phyloP scores from a whole-genome alignment of 2,888 invertebrate species.

The Hedya salicella region DNA sequence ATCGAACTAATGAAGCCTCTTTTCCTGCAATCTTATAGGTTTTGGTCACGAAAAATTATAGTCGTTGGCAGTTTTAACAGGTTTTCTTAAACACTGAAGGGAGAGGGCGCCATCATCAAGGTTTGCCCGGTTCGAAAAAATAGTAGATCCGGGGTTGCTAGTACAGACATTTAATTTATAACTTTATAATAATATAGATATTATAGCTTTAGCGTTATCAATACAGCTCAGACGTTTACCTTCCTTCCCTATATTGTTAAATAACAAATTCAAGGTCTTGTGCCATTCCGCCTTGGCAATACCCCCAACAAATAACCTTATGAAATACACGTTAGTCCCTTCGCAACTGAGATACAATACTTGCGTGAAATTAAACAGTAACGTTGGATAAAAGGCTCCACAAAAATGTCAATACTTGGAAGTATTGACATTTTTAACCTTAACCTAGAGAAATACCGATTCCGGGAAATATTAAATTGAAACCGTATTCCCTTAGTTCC shows the following conservation, averaged over 20 bases:
- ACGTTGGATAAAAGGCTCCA: constrained; percentile 10
- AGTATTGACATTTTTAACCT: too few relatives aligned
- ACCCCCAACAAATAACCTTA: constrained; percentile 34
- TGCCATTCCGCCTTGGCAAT: constrained; percentile 20
- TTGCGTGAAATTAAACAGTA: constrained; percentile 11
- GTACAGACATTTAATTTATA: too few relatives aligned
- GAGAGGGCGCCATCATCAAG: too few relatives aligned
- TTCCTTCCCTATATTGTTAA: constrained; percentile 27
- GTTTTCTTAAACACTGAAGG: too few relatives aligned
- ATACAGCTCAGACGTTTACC: constrained; percentile 15
- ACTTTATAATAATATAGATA: constrained; percentile 29
- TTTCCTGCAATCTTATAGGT: too few relatives aligned
- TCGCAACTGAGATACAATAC: neutral
- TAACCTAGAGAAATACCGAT: constrained; percentile 16
- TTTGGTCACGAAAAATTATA: too few relatives aligned
- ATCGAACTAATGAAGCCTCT: too few relatives aligned
- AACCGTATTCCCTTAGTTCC: neutral
- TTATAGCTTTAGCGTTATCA: neutral
- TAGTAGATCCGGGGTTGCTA: too few relatives aligned
- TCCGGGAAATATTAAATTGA: constrained; percentile 6
- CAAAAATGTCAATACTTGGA: constrained; percentile 12
- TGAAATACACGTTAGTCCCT: constrained; percentile 18
- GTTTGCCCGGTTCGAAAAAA: too few relatives aligned
- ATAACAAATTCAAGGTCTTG: constrained; percentile 26
- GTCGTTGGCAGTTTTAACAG: too few relatives aligned